Base-by-base conservation (phyloP, 2,113 vertebrate genomes). In the Ameiurus melas region DNA sequence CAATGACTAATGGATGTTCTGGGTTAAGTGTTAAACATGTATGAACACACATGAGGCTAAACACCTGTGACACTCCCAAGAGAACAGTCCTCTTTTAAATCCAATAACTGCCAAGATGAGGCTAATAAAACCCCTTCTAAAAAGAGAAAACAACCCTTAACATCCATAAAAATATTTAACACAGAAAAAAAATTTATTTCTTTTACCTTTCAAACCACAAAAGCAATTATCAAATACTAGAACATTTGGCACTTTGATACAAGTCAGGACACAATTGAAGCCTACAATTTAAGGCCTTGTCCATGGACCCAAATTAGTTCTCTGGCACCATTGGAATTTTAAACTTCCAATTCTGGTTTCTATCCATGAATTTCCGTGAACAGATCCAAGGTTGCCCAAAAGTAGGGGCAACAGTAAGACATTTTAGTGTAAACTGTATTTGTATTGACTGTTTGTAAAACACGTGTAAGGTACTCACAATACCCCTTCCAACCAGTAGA, bases 91-190 rank as follows among this genome's bases (percentile, higher is more conserved):
- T 55, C 17, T 84, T 43, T 36, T 80, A 89, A 73, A 36, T 70
- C 55, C 55, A 86, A 73, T 85, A 84, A 51, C 85, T 36, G 57
- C 78, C 66, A 82, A 83, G 53, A 79, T 39, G 19, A 78, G 81
- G 80, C 77, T n/a, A n/a, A n/a, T n/a, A n/a, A n/a, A n/a, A n/a
- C n/a, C n/a, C n/a, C n/a, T n/a, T n/a, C n/a, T n/a, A n/a, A n/a
- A n/a, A n/a, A n/a, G n/a, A n/a, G n/a, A n/a, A n/a, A n/a, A n/a
- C n/a, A n/a, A n/a, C n/a, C n/a, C n/a, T n/a, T n/a, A n/a, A n/a
- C n/a, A n/a, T n/a, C n/a, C n/a, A n/a, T n/a, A n/a, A n/a, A n/a
- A n/a, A n/a, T n/a, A n/a, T n/a, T n/a, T n/a, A n/a, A n/a, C n/a
- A n/a, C n/a, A n/a, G n/a, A n/a, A n/a, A n/a, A n/a, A n/a, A n/a